Evolutionary conservation across 1,140 invertebrate species (phyloP), one percentile per base, ranked within the genome.

Genomic region (Eumaeus atala): DNA sequence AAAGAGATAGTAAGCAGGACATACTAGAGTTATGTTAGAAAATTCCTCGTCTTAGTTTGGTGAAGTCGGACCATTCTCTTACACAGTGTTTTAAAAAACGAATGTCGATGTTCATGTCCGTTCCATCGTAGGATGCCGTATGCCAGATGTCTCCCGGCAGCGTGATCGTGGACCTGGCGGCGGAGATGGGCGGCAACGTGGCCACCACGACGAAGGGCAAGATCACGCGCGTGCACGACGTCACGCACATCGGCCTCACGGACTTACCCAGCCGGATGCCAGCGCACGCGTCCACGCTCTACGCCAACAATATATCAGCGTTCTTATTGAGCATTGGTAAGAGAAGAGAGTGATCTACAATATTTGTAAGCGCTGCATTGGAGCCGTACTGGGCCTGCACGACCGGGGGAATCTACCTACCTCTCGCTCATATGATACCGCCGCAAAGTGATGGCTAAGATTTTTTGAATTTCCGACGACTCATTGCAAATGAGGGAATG

Each of bases 271-370:
- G 92, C 66, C 90, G 95, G 28, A 89, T 97, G 62, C 94, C 96
- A 0, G 95, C 95, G 1, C 95, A 97, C 77, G 93, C 94, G 44
- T 95, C 93, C 37, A 95, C 94, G 0, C 87, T 97, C 0, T 97
- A 96, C 81, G 94, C 93, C 9, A 97, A 97, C 80, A 97, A 97
- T 75, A 95, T 97, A 59, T 94, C 94, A 9, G 97, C 96, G 72
- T 93, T 97, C 66, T 82, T 97, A 0, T 81, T 96, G 1, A 95
- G 95, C 34, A 92, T 97, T 53, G 94, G 91, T 74, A 89, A 90
- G 21, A 28, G 21, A 28, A 67, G 48, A 18, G 34, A 51, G 16
- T 28, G 12, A 42, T 11, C 36, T 33, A 16, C 44, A 14, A 53
- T 48, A 28, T 9, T 17, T n/a, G n/a, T 42, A 9, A 17, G n/a